Base-by-base conservation (phyloP, 2,113 vertebrate species). In the Pollimyrus isidori region DNA sequence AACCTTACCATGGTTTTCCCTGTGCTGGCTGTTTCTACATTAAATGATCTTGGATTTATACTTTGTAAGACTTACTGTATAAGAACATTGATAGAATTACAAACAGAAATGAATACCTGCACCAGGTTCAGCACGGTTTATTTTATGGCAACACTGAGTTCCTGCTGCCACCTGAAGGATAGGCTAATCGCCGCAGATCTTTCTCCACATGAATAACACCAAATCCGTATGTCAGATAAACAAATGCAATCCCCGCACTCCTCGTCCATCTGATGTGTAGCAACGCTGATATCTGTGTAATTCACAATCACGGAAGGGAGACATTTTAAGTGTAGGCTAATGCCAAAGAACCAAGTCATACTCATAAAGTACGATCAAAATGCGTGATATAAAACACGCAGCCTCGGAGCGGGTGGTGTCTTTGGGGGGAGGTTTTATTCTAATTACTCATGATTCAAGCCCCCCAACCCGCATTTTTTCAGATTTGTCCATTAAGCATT, bases 391-490 rank as follows among this genome's bases (percentile, higher is more conserved):
- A 84, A 23, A 45, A 84, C 17, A 23, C 45, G 48, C 7, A 84
- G 3, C 3, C n/a, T 19, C 73, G 19, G 5, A 39, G 11, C 0
- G 4, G 73, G 13, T 80, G 6, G 17, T 7, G 35, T 7, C 11
- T 39, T 42, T 80, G 30, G 35, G 73, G 73, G 30, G 17, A 17
- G 35, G 82, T 48, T 48, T 84, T 84, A 48, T 48, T 84, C 3
- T n/a, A 84, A 48, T 84, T 84, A 84, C 82, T 84, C 35, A 80
- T 80, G 35, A 80, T 84, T 84, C 42, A 46, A 84, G n/a, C 42
- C 21, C 21, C 35, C 42, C 23, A 42, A 46, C 45, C 45, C 82
- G 23, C 82, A 7, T 17, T 87, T 86, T 87, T n/a, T 7, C n/a
- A 52, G 49, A 35, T 42, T 19, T 39, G 11, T 26, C 46, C 35